A percentile compares a stretch with the other conserved stretches of the same genome.
Conservation (phyloP, 2,797 vertebrate species). For the Phyllotis vaccarum region DNA sequence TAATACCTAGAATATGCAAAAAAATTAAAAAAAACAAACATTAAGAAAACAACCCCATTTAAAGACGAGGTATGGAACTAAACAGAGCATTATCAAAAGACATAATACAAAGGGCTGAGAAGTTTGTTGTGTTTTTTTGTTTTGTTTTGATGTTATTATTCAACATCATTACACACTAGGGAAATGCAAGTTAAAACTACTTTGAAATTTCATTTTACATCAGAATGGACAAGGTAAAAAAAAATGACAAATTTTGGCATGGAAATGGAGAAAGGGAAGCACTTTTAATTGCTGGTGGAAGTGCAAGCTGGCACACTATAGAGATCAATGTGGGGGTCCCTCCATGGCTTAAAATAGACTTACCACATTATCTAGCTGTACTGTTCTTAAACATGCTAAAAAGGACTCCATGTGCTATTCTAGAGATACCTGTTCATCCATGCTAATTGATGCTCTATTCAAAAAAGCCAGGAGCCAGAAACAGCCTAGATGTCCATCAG, state of each 20-base stretch:
- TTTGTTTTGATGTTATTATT: neutral
- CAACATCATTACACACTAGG: neutral
- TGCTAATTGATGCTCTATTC: neutral
- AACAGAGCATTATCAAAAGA: neutral
- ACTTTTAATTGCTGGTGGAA: neutral
- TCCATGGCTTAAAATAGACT: neutral
- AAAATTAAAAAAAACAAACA: neutral
- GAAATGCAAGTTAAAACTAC: neutral
- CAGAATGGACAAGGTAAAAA: neutral
- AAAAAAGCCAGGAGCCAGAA: neutral
- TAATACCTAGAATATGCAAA: neutral
- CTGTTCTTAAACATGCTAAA: neutral
- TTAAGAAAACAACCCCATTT: neutral
- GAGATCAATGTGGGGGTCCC: neutral
- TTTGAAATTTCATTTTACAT: neutral
- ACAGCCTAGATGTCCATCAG: neutral
- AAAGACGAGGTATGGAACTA: neutral
- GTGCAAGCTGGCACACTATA: neutral
- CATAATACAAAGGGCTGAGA: neutral
- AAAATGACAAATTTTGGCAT: neutral
- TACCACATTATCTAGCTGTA: neutral
- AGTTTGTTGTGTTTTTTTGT: neutral
- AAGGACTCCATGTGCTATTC: neutral
- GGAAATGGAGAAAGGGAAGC: neutral
- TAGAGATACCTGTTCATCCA: neutral